phyloP scores from a whole-genome alignment of 2,888 invertebrate species.

The Germaria angustata region DNA sequence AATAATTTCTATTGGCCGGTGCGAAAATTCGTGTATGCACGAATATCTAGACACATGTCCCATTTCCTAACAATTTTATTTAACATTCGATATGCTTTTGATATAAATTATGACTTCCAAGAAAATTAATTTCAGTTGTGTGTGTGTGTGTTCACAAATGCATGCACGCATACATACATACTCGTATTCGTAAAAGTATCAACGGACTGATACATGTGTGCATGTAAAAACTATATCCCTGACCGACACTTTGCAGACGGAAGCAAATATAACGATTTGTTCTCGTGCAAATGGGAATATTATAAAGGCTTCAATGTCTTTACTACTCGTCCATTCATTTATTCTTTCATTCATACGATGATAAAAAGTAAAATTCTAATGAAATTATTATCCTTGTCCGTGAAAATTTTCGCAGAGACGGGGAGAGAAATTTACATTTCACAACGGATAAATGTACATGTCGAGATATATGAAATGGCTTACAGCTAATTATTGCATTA shows the following conservation, averaged over 20 bases:
- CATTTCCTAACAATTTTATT: conserved; percentile 21
- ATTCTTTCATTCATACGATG: conserved; percentile 36
- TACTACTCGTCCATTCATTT: conserved; percentile 20
- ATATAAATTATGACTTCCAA: conserved; percentile 10
- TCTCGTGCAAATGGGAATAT: neutral
- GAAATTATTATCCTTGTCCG: conserved; percentile 20
- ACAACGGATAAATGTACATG: neutral
- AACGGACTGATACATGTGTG: too few relatives aligned
- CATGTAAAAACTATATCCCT: neutral
- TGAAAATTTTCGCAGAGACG: neutral
- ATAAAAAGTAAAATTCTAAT: neutral
- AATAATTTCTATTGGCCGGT: neutral
- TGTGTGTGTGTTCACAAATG: neutral
- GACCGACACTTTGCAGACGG: neutral
- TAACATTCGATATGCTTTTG: neutral
- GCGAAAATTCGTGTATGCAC: too few relatives aligned
- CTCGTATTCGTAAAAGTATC: neutral
- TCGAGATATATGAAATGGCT: conserved; percentile 1
- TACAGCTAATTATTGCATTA: conserved; percentile 13
- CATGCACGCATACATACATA: too few relatives aligned
- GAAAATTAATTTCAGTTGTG: neutral
- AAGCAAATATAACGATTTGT: neutral
- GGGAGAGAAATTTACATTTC: neutral
- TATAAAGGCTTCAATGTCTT: conserved; percentile 28
- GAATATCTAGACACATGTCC: neutral